These are phyloP conservation scores for Galago senegalensis DNA, from an alignment of 2,797 vertebrate species.

Conservation along the genomic window DNA sequence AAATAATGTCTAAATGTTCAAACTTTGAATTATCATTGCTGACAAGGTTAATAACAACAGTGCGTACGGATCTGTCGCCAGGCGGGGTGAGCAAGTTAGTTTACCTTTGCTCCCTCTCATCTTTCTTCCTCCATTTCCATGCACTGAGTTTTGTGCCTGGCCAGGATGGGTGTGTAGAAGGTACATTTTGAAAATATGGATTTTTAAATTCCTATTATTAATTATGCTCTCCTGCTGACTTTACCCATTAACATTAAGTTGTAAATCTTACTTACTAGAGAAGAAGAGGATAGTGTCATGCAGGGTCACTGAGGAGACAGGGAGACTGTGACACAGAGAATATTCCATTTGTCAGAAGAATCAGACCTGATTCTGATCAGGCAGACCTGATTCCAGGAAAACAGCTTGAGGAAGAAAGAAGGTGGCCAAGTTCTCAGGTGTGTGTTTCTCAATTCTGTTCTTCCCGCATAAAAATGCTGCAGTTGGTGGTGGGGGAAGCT, in stretches of 20 bases:
- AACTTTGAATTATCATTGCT: neutral
- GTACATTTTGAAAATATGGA: neutral
- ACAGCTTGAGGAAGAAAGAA: neutral
- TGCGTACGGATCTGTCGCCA: no score
- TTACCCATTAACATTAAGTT: neutral
- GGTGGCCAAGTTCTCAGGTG: neutral
- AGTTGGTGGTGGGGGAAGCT: neutral
- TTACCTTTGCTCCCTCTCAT: neutral
- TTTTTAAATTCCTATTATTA: neutral
- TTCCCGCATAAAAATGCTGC: neutral
- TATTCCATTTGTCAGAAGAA: no score
- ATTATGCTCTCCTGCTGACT: neutral
- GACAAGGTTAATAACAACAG: no score
- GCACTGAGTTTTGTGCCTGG: neutral
- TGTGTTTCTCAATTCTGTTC: neutral
- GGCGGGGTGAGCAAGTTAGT: neutral
- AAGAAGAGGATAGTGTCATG: neutral
- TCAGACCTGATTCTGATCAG: no score
- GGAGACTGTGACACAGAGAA: neutral
- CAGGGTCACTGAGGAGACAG: neutral
- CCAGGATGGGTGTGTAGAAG: neutral
- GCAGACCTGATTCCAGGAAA: neutral
- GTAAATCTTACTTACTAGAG: neutral
- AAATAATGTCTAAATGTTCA: neutral
- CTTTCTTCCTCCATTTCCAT: neutral